Conservation (phyloP, 2,888 invertebrate genomes). For the Nephrotoma appendiculata region DNA sequence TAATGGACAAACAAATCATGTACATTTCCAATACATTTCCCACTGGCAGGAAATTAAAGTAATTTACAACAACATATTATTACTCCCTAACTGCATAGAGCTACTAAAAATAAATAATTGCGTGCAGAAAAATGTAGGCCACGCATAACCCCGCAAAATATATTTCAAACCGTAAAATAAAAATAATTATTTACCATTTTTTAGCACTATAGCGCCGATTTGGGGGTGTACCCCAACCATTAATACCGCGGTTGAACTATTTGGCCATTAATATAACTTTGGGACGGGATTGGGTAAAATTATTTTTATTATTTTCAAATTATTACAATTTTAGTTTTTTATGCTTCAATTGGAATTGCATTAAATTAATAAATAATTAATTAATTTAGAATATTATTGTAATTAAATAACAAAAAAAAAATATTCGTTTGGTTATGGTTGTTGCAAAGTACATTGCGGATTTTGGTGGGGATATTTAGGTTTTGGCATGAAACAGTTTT, state of each 20-base stretch:
- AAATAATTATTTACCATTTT: neutral
- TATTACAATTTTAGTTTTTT: neutral
- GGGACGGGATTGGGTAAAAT: neutral
- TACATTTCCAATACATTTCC: too few relatives aligned
- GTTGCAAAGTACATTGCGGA: too few relatives aligned
- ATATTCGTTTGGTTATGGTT: too few relatives aligned
- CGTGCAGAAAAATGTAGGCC: neutral
- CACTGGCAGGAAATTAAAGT: neutral
- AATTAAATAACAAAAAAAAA: neutral
- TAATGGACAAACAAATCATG: too few relatives aligned
- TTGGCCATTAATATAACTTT: neutral
- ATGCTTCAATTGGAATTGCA: neutral
- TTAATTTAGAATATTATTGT: neutral
- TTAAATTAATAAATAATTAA: neutral
- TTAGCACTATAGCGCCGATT: neutral
- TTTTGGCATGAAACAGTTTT: neutral
- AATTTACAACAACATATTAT: neutral
- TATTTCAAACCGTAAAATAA: neutral
- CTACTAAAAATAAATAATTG: neutral
- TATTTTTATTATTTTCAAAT: neutral
- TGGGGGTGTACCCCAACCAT: neutral
- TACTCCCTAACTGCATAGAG: neutral
- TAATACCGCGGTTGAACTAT: neutral
- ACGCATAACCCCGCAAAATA: neutral
- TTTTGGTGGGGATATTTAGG: too few relatives aligned